phyloP scores from a whole-genome alignment of 2,113 vertebrate genomes.

The Sapajus apella region DNA sequence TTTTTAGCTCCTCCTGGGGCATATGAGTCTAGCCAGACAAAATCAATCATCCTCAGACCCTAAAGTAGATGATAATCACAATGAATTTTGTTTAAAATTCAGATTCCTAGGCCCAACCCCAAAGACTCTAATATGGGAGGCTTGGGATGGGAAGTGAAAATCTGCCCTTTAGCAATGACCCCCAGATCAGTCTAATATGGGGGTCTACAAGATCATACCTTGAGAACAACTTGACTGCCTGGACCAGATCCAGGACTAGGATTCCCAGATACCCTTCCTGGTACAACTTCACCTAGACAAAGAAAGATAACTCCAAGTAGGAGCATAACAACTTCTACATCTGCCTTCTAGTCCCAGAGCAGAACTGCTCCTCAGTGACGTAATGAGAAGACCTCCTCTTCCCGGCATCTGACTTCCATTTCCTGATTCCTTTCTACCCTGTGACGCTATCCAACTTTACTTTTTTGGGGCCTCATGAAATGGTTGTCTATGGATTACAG shows the following conservation, averaged over 20 bases:
- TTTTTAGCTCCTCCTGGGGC: constrained; percentile 1
- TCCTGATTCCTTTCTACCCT: background rate
- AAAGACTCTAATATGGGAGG: background rate
- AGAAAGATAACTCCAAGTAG: background rate
- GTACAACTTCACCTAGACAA: background rate
- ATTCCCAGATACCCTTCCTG: background rate
- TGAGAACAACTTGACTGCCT: background rate
- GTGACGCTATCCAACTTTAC: background rate
- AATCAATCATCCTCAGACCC: background rate
- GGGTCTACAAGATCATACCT: background rate
- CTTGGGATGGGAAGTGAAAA: background rate
- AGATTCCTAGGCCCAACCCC: background rate
- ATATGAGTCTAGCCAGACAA: background rate
- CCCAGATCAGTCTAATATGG: background rate
- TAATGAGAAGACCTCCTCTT: background rate
- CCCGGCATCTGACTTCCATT: background rate
- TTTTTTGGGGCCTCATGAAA: background rate
- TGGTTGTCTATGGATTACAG: background rate
- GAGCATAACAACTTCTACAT: too few species aligned
- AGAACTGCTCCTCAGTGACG: too few species aligned
- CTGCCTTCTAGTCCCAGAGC: background rate
- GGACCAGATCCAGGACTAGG: background rate
- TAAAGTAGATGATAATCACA: background rate
- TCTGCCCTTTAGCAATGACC: background rate
- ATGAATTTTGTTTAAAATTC: background rate